Evolutionary conservation across 2,113 vertebrate genomes (phyloP).

Genomic region (Alethe castanea): DNA sequence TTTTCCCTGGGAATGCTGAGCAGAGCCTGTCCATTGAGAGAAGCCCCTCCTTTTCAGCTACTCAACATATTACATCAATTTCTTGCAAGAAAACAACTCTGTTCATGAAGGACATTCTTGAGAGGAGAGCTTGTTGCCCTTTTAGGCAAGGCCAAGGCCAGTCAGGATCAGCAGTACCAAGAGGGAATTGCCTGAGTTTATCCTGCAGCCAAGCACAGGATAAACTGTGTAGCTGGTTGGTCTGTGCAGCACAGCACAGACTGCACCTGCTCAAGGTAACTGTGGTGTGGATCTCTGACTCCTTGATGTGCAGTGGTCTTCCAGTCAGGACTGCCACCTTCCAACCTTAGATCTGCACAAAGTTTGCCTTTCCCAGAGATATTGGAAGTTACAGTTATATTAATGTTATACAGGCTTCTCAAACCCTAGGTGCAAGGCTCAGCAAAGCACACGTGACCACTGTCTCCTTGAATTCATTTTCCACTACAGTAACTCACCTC

Average conservation of each 20-base stretch:
- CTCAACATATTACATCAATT: neutral
- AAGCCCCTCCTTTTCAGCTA: neutral
- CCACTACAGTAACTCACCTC: neutral
- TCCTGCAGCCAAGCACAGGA: neutral
- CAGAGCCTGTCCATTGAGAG: neutral
- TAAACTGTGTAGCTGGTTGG: neutral
- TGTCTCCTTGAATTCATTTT: neutral
- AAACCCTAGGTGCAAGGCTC: neutral
- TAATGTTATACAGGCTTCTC: neutral
- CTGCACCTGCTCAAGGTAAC: neutral
- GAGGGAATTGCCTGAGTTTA: neutral
- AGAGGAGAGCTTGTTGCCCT: neutral
- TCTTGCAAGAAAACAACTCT: neutral
- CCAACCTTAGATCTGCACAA: too few relatives aligned
- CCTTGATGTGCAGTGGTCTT: neutral
- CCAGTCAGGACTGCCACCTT: neutral
- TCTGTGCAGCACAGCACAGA: neutral
- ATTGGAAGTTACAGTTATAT: neutral
- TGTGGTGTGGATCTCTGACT: neutral
- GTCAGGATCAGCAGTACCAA: neutral
- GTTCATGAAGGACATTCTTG: rapidly evolving
- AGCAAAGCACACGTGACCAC: neutral
- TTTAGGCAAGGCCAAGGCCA: neutral
- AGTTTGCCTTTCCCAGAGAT: neutral
- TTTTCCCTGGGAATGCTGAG: neutral